phyloP scores from a whole-genome alignment of 2,888 invertebrate genomes.

The Caenorhabditis zanzibari region DNA sequence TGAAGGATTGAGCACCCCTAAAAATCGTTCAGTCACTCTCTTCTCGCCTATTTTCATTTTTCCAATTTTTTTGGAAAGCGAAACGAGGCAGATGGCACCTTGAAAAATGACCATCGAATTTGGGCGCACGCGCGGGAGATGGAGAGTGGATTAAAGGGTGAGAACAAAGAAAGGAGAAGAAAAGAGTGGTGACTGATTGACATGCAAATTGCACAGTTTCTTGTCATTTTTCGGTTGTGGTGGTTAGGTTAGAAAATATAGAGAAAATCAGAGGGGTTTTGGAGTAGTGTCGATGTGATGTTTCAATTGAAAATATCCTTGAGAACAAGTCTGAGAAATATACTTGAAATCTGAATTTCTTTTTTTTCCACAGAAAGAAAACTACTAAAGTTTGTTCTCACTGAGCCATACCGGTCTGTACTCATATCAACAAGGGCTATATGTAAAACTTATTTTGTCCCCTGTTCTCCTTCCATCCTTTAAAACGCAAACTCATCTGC shows the following conservation, averaged over 20 bases:
- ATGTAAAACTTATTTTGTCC: no score
- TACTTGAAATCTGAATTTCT: no score
- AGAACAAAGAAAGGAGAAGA: neutral
- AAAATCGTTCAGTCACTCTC: constrained; percentile 38
- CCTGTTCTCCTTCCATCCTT: neutral
- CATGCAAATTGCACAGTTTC: constrained; percentile 55
- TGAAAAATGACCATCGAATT: constrained; percentile 53
- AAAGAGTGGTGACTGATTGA: constrained; percentile 46
- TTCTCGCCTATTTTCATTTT: neutral
- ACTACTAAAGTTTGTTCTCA: no score
- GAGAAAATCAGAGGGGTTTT: neutral
- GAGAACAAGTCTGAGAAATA: no score
- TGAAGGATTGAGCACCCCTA: neutral
- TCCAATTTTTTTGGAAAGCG: constrained; percentile 12
- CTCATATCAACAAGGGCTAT: no score
- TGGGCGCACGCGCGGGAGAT: constrained; percentile 6
- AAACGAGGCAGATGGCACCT: constrained; percentile 42
- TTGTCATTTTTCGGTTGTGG: constrained; percentile 1
- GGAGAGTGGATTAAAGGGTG: constrained; percentile 49
- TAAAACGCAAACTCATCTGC: neutral
- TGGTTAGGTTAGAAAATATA: no score
- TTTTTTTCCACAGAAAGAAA: no score
- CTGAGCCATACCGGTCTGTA: no score
- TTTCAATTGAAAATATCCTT: no score
- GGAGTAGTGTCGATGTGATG: no score